Base-by-base conservation (phyloP, 2,888 invertebrate species). In the Timema podura region DNA sequence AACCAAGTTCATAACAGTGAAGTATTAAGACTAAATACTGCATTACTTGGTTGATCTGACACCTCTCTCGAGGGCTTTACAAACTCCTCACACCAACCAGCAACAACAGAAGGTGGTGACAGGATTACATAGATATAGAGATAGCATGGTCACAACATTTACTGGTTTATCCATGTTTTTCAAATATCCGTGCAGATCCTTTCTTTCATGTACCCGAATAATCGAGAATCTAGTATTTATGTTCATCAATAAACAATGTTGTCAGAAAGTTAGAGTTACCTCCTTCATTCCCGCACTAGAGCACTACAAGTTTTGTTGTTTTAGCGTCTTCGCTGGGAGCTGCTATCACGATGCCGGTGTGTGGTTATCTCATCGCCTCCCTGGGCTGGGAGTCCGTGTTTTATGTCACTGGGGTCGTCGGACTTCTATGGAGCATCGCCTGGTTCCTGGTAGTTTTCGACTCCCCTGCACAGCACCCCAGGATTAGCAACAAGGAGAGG, bases 321-420 rank as follows among this genome's bases (percentile, higher is more conserved):
- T 10, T 80, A 93, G 93, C 96, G 9, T 93, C 95, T 44, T 92
- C 95, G 8, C 84, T 97, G 76, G 97, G 97, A 16, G 96, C 95
- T 46, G 95, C 96, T 8, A 83, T 95, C 61, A 93, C 94, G 0
- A 91, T 95, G 89, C 95, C 95, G 0, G 85, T 95, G 73, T 91
- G 93, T 76, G 94, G 95, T 15, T 89, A 88, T 77, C 86, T 96
- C 70, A 92, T 93, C 74, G 89, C 89, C 8, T 86, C 88, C 71
- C 84, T 90, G 69, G 95, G 95, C 11, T 96, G 96, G 96, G 90
- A 92, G 75, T 92, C 92, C 0, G 92, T 94, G 16, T 96, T 96
- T 84, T 96, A 96, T 81, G 86, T 93, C 73, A 93, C 93, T 69
- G 91, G 89, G 83, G 85, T 85, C 61, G 85, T 92, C 74, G 92